Evolutionary conservation across 64 coral and sea anemone genomes (phyloP), one percentile per base, ranked within the genome.

Genomic region (Montipora cactus): DNA sequence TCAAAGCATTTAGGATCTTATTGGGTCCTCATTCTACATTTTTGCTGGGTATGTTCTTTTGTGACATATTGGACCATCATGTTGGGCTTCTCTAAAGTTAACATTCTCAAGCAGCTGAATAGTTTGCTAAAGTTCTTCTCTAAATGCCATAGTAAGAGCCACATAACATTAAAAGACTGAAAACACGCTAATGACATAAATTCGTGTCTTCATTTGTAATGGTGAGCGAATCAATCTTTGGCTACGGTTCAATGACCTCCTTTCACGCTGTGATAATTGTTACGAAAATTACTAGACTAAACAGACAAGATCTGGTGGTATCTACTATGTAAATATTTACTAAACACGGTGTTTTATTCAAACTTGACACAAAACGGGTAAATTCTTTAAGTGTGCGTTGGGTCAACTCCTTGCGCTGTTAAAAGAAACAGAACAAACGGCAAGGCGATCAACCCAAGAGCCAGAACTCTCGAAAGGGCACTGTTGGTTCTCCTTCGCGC

Each of bases 271-370:
- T 44, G 8, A 45, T 49, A 85, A 37, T 85, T 86, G 82, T 86
- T 86, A 8, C 46, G 19, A 11, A 72, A 70, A 86, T 72, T 78
- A 46, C 2, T 72, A 71, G 16, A 70, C 62, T 49, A 71, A 71
- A 71, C 62, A 86, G 46, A 86, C 47, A 72, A 86, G 66, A 72
- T 71, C 47, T 47, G 48, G 67, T 20, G 7, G 1, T 21, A 22
- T 61, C 55, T 82, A 16, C 64, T 45, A 46, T 82, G 80, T 82
- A 82, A 82, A 82, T 82, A 66, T 82, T 21, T 23, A 44, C 19
- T 50, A 50, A 71, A 2, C 18, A 45, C 46, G 15, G 3, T n/a
- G 66, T 50, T 66, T 13, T 44, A 25, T 53, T 62, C 19, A 28
- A 4, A 67, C 62, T 16, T 18, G n/a, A 45, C 82, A 44, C 68